Evolutionary conservation across 2,888 invertebrate species (phyloP).

Genomic region (Ganaspis brasiliensis): DNA sequence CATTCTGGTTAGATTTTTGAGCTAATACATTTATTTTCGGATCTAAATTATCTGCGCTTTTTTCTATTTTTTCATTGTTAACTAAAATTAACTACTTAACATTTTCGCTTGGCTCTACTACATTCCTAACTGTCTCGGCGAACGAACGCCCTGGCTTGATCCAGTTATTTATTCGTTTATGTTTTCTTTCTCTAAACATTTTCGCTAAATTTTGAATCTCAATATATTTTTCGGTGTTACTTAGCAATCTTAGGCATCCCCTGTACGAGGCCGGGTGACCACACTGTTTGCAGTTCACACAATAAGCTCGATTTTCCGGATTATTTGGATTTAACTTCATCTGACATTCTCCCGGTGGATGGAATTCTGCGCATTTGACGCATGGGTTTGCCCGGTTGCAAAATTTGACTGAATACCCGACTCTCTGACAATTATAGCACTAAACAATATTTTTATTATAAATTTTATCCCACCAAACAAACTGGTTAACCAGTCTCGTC

Average conservation of each 20-base stretch:
- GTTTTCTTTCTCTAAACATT: too few relatives aligned
- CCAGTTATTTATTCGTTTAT: too few relatives aligned
- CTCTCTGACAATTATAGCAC: slow-evolving; percentile 57
- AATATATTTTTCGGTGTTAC: too few relatives aligned
- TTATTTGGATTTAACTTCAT: neutral
- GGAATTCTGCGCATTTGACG: slow-evolving; percentile 48
- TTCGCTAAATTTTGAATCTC: too few relatives aligned
- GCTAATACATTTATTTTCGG: too few relatives aligned
- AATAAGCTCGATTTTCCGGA: slow-evolving; percentile 4
- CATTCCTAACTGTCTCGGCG: too few relatives aligned
- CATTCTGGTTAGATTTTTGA: too few relatives aligned
- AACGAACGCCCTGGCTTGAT: too few relatives aligned
- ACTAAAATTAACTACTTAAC: too few relatives aligned
- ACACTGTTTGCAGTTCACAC: slow-evolving; percentile 42
- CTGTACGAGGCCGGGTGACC: slow-evolving; percentile 57
- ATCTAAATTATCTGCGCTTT: too few relatives aligned
- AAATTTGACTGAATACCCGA: slow-evolving; percentile 48
- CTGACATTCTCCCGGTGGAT: slow-evolving; percentile 53
- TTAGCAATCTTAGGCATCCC: slow-evolving; percentile 51
- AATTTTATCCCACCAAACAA: slow-evolving; percentile 51
- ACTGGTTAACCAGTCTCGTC: slow-evolving; percentile 17
- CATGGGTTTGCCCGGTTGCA: slow-evolving; percentile 53
- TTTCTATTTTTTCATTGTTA: too few relatives aligned
- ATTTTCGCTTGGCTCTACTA: too few relatives aligned
- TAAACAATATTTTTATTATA: slow-evolving; percentile 48